These are phyloP conservation scores for Epizoanthus ramosus DNA, from an alignment of 92 coral and sea anemone species.

Conservation along the genomic window DNA sequence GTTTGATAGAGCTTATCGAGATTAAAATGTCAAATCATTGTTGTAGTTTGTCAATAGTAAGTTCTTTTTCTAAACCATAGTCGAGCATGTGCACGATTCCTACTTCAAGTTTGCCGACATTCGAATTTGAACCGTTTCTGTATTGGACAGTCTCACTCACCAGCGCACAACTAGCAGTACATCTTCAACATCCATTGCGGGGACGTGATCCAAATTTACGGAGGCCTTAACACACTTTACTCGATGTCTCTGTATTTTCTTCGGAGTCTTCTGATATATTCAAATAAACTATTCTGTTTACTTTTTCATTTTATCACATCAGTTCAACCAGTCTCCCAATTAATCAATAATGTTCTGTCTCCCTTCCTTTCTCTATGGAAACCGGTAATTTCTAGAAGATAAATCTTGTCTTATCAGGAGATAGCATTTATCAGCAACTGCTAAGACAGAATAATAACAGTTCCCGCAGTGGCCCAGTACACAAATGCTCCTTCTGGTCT, in stretches of 20 bases:
- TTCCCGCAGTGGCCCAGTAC: background rate
- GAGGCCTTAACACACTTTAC: background rate
- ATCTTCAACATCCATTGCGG: no score
- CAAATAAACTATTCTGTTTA: slow-evolving; percentile 10
- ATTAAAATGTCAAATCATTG: background rate
- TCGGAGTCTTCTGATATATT: background rate
- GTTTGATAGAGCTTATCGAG: background rate
- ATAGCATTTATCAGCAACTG: slow-evolving; percentile 13
- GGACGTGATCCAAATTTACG: background rate
- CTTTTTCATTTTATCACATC: slow-evolving; percentile 23
- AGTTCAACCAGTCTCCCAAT: background rate
- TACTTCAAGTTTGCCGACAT: background rate
- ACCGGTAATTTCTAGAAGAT: slow-evolving; percentile 1
- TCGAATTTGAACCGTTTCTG: background rate
- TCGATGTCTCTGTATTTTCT: background rate
- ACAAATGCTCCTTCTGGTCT: slow-evolving; percentile 10
- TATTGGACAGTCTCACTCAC: no score
- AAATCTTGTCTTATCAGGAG: background rate
- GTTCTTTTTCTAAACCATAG: background rate
- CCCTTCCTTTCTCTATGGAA: background rate
- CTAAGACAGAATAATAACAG: background rate
- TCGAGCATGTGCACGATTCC: background rate
- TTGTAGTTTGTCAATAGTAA: background rate
- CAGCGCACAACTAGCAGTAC: no score
- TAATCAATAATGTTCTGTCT: background rate